Base-by-base conservation (phyloP, 2,113 vertebrate species). In the Brienomyrus longianalis region DNA sequence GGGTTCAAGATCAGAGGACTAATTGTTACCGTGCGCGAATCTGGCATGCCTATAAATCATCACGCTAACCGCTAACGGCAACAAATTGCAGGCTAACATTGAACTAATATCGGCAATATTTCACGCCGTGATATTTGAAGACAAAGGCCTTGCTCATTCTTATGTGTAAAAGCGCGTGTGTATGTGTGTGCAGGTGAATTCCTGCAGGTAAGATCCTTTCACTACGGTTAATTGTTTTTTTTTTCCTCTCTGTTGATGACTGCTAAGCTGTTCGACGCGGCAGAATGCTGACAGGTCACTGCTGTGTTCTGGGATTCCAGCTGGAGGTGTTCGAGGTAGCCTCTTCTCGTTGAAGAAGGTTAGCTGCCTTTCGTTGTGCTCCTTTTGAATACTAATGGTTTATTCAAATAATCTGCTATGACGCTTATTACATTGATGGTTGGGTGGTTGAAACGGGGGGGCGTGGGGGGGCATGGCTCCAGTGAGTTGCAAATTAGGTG, bases 391-490 rank as follows among this genome's bases (percentile, higher is more conserved):
- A 97, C 97, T 99, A 99, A 99, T 98, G 96, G 93, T 96, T 98
- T 98, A 99, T 98, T 99, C 97, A 98, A 99, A 99, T 99, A 95
- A 98, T 96, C 97, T 96, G 95, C 97, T 97, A 96, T 95, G 96
- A 95, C 94, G 95, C 97, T 99, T 98, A 98, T 98, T 98, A 98
- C 98, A 98, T 97, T 97, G 97, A 97, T 97, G 96, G 97, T 96
- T 96, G 94, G 96, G 95, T 95, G 96, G 96, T 97, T 99, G 98
- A 97, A 97, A 97, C 96, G 95, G 92, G 95, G 92, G 54, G 54
- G 39, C 39, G 52, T 6, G 21, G n/a, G 95, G 95, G 13, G 95
- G 11, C 94, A 93, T 95, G 95, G 97, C 95, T 95, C 96, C 95
- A 96, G 96, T 97, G 96, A 95, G 94, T 7, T 91, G 95, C 96